Evolutionary conservation across 2,888 invertebrate species (phyloP), one percentile per base, ranked within the genome.

Genomic region (Chalcosyrphus nemorum): DNA sequence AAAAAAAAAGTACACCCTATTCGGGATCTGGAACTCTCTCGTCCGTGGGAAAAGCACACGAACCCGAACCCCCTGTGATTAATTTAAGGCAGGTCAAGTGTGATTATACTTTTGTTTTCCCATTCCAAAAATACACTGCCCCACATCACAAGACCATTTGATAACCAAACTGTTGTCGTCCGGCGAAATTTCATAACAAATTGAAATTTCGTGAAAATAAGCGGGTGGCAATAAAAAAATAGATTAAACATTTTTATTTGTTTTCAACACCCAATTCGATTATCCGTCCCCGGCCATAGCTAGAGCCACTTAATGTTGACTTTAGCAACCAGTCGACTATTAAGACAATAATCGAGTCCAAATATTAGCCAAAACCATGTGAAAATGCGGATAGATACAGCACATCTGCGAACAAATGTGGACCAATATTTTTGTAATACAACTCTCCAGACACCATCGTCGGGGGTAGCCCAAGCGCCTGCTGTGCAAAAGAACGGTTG

Each of bases 401-500:
- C 11, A 13, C 5, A 19, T 45, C 1, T 17, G 27, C 17, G 15
- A 52, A 9, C 15, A 13, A 54, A 50, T 21, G 11, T 29, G 19
- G 24, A 43, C 7, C 41, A 56, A 57, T 54, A 11, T 38, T 27
- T 45, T n/a, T 65, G n/a, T 38, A 54, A 77, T 63, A 71, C 56
- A 77, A n/a, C 29, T 70, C 38, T 11, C 38, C 29, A 71, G 77
- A 71, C 45, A 63, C 50, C 24, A n/a, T n/a, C 47, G 54, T 47
- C 54, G 17, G 61, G 35, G 54, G n/a, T 56, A 35, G 29, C 21
- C 61, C 68, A 19, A 35, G 29, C 21, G 54, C 68, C 13, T 54
- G 59, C 32, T 45, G 38, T 38, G 65, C 38, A 38, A 15, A 17
- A 35, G 32, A 15, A 21, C 9, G 9, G 9, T 27, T 38, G 9